Evolutionary conservation across 1,140 invertebrate genomes (phyloP), one percentile per base, ranked within the genome.

Genomic region (Hypsibius dujardini): DNA sequence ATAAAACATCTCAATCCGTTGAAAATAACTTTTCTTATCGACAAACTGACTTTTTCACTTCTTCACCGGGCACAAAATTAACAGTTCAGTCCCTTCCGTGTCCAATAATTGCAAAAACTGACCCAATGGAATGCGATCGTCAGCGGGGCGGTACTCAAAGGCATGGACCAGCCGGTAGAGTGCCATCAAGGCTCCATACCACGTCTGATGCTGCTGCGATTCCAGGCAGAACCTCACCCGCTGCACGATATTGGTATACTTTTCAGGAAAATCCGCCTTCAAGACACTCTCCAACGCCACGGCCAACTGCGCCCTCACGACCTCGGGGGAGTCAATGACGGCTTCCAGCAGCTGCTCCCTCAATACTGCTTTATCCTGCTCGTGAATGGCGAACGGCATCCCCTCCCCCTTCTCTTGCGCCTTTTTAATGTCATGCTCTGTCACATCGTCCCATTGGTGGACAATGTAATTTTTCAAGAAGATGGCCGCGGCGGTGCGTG

Each of bases 381-480:
- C 95, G 76, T 95, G 92, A 76, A 98, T 87, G 73, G 84, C 87
- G 80, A 95, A 98, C 47, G 86, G 86, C 46, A 87, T 81, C 1
- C 87, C 85, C 60, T 87, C 87, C 46, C 85, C 84, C 70, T 81
- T 77, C 56, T 70, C 71, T 47, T 50, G 40, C 12, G 59, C 45
- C 67, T 56, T 12, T 73, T 74, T 47, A 69, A 72, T 28, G 74
- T 88, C 85, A 15, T 82, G 80, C 60, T 82, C 81, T 77, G 94
- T 90, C 74, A 88, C 87, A 73, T 92, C 88, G 72, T 85, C 85
- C 95, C 95, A 98, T 80, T 85, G 88, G 75, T 86, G 85, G 59
- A 85, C 87, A 47, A 98, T 84, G 77, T 95, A 83, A 83, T 98
- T 98, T 81, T 99, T 98, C 67, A 98, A 81, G 82, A 95, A 98